Evolutionary conservation across 2,797 vertebrate genomes (phyloP), one percentile per base, ranked within the genome.

Genomic region (Myotis daubentonii): DNA sequence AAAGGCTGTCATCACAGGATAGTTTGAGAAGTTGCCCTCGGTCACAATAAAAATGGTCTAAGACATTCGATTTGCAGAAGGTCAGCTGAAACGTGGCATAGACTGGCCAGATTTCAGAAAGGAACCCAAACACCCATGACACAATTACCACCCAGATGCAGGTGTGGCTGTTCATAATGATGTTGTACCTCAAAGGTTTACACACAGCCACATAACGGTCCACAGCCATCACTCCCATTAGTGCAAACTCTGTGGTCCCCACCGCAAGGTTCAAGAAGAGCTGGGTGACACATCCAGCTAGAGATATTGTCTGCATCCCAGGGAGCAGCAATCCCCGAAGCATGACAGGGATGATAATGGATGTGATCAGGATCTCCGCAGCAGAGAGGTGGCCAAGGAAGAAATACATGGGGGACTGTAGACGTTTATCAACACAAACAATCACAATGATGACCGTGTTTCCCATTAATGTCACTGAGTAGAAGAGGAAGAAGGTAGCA

Each of bases 31-130:
- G 49, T 0, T 96, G 95, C 0, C 95, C 93, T 49, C 68, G 22
- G 20, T 97, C 95, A 87, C 97, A 97, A 6, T 25, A 97, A 70
- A 97, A 97, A 83, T 97, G 96, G 19, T 96, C 94, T 60, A 97
- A 70, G 5, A 89, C 16, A 10, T 97, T 95, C 16, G 95, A 96
- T 55, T 80, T 94, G 81, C 94, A 97, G 93, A 96, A 97, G 28
- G 68, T 94, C 6, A 97, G 20, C 47, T 94, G 80, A 36, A 94
- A 94, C 0, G 88, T 96, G n/a, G 94, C 86, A 22, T 93, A 91
- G 47, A 96, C 47, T 0, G 94, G 91, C 87, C 87, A 97, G 47
- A 97, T 89, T 95, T 97, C 92, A 8, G 74, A 96, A 71, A 97
- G 82, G 23, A 97, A 96, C 4, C 94, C 91, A 66, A 94, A 95